Evolutionary conservation across 2,888 invertebrate genomes (phyloP).

Genomic region (Standfussiana lucernea): DNA sequence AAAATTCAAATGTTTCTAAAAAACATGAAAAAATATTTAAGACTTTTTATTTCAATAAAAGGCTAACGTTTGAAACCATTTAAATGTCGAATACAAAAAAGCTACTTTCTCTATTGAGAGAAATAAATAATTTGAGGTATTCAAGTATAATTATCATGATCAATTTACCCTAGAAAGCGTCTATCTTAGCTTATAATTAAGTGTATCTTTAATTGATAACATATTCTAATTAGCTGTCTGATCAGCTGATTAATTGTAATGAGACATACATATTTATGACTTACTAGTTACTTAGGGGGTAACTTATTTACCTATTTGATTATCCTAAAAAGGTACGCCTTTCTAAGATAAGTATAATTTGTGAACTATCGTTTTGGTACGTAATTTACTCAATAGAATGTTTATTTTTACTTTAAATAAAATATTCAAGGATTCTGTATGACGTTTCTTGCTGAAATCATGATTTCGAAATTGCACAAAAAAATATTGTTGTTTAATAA

Average conservation of each 20-base stretch:
- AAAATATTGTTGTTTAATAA: background rate
- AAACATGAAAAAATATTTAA: fast-evolving
- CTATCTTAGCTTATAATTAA: slow-evolving; percentile 23
- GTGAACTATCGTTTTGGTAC: background rate
- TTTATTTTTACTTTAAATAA: background rate
- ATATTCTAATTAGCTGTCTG: slow-evolving; percentile 12
- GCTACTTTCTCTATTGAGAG: background rate
- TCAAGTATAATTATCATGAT: slow-evolving; percentile 28
- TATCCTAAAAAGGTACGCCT: slow-evolving; percentile 29
- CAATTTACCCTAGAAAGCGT: slow-evolving; percentile 39
- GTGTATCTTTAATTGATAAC: slow-evolving; percentile 11
- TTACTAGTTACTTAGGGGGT: slow-evolving; percentile 8
- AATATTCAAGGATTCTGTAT: background rate
- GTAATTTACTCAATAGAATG: background rate
- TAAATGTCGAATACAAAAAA: background rate
- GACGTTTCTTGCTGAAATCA: background rate
- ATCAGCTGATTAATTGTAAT: slow-evolving; percentile 18
- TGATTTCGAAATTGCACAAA: background rate
- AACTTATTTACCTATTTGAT: slow-evolving; percentile 13
- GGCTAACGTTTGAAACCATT: background rate
- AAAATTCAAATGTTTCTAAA: background rate
- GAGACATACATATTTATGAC: slow-evolving; percentile 10
- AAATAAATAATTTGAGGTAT: slow-evolving; percentile 41
- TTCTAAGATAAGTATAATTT: background rate
- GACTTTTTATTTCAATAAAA: background rate